A percentile compares a stretch with the other conserved stretches of the same genome.
phyloP scores from a whole-genome alignment of 2,888 invertebrate species.

The Catocala nupta region DNA sequence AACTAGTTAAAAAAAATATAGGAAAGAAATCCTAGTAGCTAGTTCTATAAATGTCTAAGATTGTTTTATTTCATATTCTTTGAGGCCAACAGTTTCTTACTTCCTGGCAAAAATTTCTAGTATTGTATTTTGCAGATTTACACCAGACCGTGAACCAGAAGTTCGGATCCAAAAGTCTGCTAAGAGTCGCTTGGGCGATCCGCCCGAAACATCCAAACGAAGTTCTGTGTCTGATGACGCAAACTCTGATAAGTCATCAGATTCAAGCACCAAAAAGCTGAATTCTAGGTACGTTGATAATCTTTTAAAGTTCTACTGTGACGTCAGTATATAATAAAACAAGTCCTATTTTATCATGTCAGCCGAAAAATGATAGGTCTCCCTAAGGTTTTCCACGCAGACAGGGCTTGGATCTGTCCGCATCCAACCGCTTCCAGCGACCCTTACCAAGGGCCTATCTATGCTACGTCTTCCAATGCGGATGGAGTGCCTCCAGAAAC shows the following conservation, averaged over 20 bases:
- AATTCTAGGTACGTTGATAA: constrained; percentile 65
- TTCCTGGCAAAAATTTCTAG: neutral
- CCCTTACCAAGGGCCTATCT: no score
- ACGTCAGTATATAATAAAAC: no score
- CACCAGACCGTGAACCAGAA: constrained; percentile 75
- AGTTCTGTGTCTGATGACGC: constrained; percentile 58
- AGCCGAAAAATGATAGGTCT: no score
- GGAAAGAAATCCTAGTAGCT: no score
- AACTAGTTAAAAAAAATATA: no score
- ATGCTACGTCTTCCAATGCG: no score
- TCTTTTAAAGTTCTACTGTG: neutral
- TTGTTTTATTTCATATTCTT: neutral
- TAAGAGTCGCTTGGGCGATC: constrained; percentile 66
- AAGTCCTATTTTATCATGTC: no score
- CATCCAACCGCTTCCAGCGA: no score
- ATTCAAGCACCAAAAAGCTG: constrained; percentile 62
- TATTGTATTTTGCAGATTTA: constrained; percentile 62
- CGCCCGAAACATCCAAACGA: constrained; percentile 54
- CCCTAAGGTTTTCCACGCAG: no score
- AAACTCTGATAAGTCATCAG: constrained; percentile 57
- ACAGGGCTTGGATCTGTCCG: no score
- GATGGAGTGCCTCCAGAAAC: no score
- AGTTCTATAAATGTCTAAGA: neutral
- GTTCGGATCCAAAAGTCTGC: constrained; percentile 63
- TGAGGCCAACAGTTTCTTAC: constrained; percentile 9